Evolutionary conservation across 1,140 invertebrate genomes (phyloP), one percentile per base, ranked within the genome.

Genomic region (Euglossa dilemma): DNA sequence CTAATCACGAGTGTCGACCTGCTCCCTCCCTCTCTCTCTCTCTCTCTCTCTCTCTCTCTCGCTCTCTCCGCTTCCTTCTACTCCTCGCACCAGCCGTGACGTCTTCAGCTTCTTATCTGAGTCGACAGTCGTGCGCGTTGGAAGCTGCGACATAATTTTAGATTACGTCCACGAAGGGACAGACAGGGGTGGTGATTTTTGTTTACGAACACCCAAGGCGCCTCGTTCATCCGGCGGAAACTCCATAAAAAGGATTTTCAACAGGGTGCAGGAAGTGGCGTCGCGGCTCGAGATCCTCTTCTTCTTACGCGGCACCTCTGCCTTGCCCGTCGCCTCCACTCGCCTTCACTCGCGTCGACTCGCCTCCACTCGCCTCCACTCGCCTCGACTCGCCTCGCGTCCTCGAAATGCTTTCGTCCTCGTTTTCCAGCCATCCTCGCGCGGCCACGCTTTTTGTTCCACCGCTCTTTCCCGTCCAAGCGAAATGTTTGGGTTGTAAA

Each of bases 401-500:
- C 64, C 36, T 54, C 71, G 54, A n/a, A 54, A 72, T 25, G 56
- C 50, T 73, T 64, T 63, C 77, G 43, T 9, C 67, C 54, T 5
- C n/a, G 12, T 69, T 69, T 72, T 25, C 28, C 25, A 12, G 25
- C 45, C 69, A 64, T 43, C 25, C 56, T n/a, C n/a, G 3, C 63
- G 36, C 11, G 63, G 36, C 64, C 23, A 23, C 52, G 43, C 45
- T 78, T 69, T 78, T 54, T 78, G 54, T 63, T 50, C 50, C 61
- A 4, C 75, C n/a, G 0, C 43, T 63, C 47, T 80, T 69, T 74
- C 56, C 23, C 56, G 43, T 64, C 59, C 69, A 12, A 54, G 50
- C 73, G 69, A 86, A 78, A 85, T 85, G 80, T 84, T 87, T 87
- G 78, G 76, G 73, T 74, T 80, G 81, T 88, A 83, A 86, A 88